Percentiles rank a stretch among this genome's conserved stretches.
Conservation (phyloP, 2,113 vertebrate genomes). For the Sinocyclocheilus anophthalmus region DNA sequence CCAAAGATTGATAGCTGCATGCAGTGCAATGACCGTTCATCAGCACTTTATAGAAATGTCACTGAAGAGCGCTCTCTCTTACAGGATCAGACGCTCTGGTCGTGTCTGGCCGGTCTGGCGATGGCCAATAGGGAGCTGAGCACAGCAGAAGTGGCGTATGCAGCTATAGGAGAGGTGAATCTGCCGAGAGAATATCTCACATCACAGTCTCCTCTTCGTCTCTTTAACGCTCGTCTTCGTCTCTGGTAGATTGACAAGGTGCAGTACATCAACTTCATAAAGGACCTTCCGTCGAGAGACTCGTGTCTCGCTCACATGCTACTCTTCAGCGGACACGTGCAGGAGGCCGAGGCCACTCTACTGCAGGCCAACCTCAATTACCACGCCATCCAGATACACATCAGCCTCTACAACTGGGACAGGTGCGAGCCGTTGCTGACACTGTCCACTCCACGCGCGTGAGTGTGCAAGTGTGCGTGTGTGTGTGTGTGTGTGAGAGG, state of each 20-base stretch:
- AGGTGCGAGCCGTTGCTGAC: slow-evolving; percentile 73
- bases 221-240: neutral
- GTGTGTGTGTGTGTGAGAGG: neutral
- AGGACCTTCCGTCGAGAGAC: slow-evolving; percentile 90
- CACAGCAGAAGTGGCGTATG: slow-evolving; percentile 91
- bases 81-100: slow-evolving; percentile 91
- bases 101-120: slow-evolving; percentile 95
- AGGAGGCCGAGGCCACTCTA: slow-evolving; percentile 87
- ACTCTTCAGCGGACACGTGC: slow-evolving; percentile 88
- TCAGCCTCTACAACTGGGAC: slow-evolving; percentile 94
- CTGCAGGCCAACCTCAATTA: slow-evolving; percentile 89
- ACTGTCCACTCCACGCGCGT: neutral
- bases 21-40: too few relatives aligned
- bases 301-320: slow-evolving; percentile 88
- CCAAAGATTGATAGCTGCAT: too few relatives aligned
- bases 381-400: slow-evolving; percentile 92
- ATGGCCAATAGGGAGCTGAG: slow-evolving; percentile 86
- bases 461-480: neutral
- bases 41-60: neutral
- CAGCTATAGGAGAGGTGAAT: slow-evolving; percentile 88
- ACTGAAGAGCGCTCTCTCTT: slow-evolving; percentile 27
- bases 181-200: neutral
- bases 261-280: slow-evolving; percentile 90
- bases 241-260: slow-evolving; percentile 86
- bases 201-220: neutral